Evolutionary conservation across 1,140 invertebrate species (phyloP), one percentile per base, ranked within the genome.

Genomic region (Aplysia californica): DNA sequence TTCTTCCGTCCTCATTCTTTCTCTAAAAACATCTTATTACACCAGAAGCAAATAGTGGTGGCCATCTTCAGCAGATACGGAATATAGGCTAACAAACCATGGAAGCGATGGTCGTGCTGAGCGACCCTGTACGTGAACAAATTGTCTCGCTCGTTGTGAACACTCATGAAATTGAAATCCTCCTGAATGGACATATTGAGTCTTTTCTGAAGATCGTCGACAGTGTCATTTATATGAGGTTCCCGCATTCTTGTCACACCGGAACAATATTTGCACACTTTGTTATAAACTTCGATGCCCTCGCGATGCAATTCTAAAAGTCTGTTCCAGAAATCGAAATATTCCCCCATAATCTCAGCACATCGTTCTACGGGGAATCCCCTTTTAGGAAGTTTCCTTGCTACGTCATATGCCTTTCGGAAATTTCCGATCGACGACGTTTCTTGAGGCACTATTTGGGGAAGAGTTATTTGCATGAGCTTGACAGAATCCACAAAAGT

Each of bases 61-160:
- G 82, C 72, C 41, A 82, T 71, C 41, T 80, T 79, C 4, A 86
- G 58, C 15, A 87, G 38, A 76, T 82, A 84, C 21, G 86, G 86
- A 21, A 85, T 79, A 67, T 67, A 86, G 36, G 77, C 67, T 0
- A 87, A 36, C 0, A 87, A 64, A 23, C 85, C 83, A 31, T 86
- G 83, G 26, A 83, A 85, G 23, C 77, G 70, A 50, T 81, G 76
- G 55, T 86, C 84, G 38, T 77, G 77, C 50, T 80, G 56, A 0
- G 80, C 78, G 10, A 86, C 75, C 56, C 76, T 80, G 73, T 87
- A 87, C 1, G 84, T 83, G 55, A 82, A 86, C 50, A 87, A 77
- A 74, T 86, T 86, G 55, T 84, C 80, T 23, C 76, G 58, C 50
- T 83, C 80, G 56, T 87, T 82, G 73, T 80, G 76, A 4, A 85